Evolutionary conservation across 1,140 invertebrate genomes (phyloP), one percentile per base, ranked within the genome.

Genomic region (Lepidostoma basale): DNA sequence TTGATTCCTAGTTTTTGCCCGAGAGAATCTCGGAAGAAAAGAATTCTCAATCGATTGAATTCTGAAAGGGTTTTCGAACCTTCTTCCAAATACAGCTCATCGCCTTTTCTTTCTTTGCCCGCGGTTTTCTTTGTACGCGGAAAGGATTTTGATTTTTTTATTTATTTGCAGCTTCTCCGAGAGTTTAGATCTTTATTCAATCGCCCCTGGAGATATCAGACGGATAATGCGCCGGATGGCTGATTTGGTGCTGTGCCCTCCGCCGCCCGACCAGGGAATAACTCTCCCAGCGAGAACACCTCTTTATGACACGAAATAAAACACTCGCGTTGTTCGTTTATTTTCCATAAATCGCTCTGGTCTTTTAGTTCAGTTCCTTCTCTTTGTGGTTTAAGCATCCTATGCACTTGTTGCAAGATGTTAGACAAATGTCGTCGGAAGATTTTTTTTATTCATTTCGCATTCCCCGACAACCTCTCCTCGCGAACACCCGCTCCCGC

Each of bases 321-420:
- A 56, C 52, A 33, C 14, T 36, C 16, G 30, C 30, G 12, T 33
- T 12, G 30, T 12, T 33, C 12, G 12, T 6, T 33, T 5, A 6
- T 33, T 5, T 5, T 33, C 6, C 5, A 33, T 12, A 33, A 33
- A 33, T 6, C n/a, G 2, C 5, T 20, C 14, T 14, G 26, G 30
- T 39, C 18, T 40, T 36, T 60, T 6, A 25, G 26, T 18, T 12
- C 56, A 23, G 56, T 44, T 60, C 33, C 20, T 60, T 60, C 25
- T 40, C 33, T 60, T 60, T 60, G 56, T 56, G 9, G n/a, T 26
- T n/a, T n/a, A 12, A 22, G 9, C 56, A 60, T 60, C 56, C 56
- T 44, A 9, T 40, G 36, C 56, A 60, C 56, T 60, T 60, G 56
- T 60, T 25, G 56, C 56, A 60, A 42, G 12, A 60, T 60, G 56